These are phyloP conservation scores for Chelon auratus DNA, from an alignment of 2,797 vertebrate species.

Conservation along the genomic window DNA sequence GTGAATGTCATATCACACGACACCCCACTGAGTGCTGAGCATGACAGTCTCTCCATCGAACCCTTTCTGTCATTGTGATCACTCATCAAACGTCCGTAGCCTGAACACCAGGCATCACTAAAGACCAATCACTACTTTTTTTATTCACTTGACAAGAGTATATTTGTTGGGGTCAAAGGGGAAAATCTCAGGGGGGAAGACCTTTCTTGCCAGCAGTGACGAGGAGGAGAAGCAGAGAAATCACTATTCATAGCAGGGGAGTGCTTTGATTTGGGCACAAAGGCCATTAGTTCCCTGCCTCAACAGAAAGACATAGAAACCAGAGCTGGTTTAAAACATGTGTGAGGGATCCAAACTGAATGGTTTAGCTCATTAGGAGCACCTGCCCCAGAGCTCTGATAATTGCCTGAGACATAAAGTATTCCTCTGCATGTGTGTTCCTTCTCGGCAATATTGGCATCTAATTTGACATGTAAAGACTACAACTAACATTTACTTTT, in stretches of 20 bases:
- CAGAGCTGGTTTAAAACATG: constrained; percentile 63
- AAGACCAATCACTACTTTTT: constrained; percentile 76
- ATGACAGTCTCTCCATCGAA: constrained; percentile 33
- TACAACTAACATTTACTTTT: background rate
- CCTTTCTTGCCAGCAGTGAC: constrained; percentile 64
- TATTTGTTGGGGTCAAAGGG: constrained; percentile 84
- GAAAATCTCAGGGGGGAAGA: constrained; percentile 74
- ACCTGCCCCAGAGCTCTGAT: constrained; percentile 67
- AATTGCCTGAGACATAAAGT: constrained; percentile 32
- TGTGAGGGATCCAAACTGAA: constrained; percentile 65
- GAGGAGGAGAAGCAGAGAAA: constrained; percentile 67
- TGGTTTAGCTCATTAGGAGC: constrained; percentile 73
- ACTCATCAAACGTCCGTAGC: constrained; percentile 69
- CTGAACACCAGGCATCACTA: constrained; percentile 73
- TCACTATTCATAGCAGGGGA: constrained; percentile 71
- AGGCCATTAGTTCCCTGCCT: constrained; percentile 66
- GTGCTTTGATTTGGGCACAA: constrained; percentile 79
- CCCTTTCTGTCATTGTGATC: constrained; percentile 64
- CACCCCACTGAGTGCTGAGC: constrained; percentile 13
- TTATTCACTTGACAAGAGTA: constrained; percentile 78
- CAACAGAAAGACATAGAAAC: constrained; percentile 71
- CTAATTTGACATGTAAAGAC: background rate
- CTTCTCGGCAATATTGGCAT: background rate
- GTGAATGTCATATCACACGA: constrained; percentile 39
- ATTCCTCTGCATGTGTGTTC: background rate